Evolutionary conservation across 2,113 vertebrate genomes (phyloP).

Genomic region (Pedionomus torquatus): DNA sequence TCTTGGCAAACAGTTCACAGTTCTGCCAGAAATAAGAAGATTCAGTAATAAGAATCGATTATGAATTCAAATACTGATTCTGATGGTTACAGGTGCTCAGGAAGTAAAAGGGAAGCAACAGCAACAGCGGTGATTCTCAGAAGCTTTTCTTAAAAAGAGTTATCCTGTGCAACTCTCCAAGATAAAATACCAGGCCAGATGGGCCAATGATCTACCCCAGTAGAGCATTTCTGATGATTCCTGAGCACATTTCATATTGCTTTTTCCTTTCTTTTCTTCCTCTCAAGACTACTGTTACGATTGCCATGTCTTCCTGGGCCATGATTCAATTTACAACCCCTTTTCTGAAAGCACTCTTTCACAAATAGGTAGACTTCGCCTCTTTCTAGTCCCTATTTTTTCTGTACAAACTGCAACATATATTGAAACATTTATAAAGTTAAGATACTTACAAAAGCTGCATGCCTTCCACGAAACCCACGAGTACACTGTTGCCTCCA

Average conservation of each 20-base stretch:
- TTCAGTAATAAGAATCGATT: not conserved
- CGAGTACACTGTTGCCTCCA: constrained; percentile 94
- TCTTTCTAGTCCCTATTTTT: not conserved
- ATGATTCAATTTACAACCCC: not conserved
- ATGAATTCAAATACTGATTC: not conserved
- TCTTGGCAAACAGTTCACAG: not conserved
- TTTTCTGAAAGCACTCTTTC: constrained; percentile 1
- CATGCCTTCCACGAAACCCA: constrained; percentile 81
- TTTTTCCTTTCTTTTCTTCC: not conserved
- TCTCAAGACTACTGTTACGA: not conserved
- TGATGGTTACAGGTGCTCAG: not conserved
- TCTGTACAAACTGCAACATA: not conserved
- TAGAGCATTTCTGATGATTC: not conserved
- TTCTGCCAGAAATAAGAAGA: not conserved
- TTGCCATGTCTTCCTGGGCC: not conserved
- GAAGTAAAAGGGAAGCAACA: not conserved
- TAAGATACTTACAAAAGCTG: constrained; percentile 85
- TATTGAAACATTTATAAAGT: not conserved
- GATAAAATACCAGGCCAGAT: not conserved
- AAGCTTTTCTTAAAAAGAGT: not conserved
- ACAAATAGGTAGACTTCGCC: not conserved
- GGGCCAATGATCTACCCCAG: not conserved
- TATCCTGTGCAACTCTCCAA: not conserved
- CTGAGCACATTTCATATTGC: not conserved
- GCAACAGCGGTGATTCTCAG: not conserved